Percentiles rank a stretch among this genome's conserved stretches.
Evolutionary conservation across 64 coral and sea anemone species (phyloP).

Genomic region (Stichodactyla mertensii): DNA sequence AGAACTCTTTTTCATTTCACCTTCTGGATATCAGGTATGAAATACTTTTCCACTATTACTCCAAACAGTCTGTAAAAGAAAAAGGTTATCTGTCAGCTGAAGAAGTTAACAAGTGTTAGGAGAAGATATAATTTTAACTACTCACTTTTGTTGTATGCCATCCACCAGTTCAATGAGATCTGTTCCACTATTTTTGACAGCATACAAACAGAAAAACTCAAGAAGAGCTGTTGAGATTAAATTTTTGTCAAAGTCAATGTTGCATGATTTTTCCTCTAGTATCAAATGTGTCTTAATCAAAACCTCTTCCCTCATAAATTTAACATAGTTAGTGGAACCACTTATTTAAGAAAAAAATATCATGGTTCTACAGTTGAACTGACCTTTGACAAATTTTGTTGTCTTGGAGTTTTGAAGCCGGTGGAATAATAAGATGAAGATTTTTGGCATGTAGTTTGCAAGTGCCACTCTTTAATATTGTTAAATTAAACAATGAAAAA

Average conservation of each 20-base stretch:
- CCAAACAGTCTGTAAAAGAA: constrained; percentile 72
- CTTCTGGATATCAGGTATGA: constrained; percentile 90
- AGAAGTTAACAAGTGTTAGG: background rate
- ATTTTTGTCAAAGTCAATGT: background rate
- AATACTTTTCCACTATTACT: constrained; percentile 77
- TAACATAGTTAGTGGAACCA: too few species aligned
- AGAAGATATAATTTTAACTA: background rate
- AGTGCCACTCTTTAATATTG: constrained; percentile 39
- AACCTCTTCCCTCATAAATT: too few species aligned
- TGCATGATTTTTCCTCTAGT: too few species aligned
- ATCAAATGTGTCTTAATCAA: too few species aligned
- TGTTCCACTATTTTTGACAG: constrained; percentile 63
- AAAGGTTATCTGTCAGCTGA: background rate
- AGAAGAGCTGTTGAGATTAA: constrained; percentile 54
- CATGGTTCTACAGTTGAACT: background rate
- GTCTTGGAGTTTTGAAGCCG: constrained; percentile 92
- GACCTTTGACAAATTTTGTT: constrained; percentile 96
- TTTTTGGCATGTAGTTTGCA: constrained; percentile 54
- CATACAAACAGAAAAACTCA: constrained; percentile 91
- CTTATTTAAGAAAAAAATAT: background rate
- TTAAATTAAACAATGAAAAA: too few species aligned
- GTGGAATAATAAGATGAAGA: constrained; percentile 94
- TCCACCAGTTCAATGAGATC: constrained; percentile 72
- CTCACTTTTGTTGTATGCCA: constrained; percentile 76
- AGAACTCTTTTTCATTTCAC: constrained; percentile 22